A percentile compares a stretch with the other conserved stretches of the same genome.
Conservation (phyloP, 2,797 vertebrate species). For the Chrosomus eos region DNA sequence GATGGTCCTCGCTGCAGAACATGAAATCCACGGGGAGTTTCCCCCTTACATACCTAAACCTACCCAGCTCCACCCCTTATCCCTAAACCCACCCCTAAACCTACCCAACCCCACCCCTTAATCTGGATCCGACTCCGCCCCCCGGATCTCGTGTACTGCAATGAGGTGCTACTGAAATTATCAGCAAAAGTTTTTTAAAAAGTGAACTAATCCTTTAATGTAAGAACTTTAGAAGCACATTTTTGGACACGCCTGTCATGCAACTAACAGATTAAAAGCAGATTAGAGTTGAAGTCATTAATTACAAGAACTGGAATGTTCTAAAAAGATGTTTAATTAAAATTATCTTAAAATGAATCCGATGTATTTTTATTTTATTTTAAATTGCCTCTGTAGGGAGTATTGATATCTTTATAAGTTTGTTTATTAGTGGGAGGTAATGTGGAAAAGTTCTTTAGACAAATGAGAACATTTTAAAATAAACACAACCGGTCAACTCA, state of each 20-base stretch:
- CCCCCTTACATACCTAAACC: too few relatives aligned
- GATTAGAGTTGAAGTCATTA: constrained; percentile 10
- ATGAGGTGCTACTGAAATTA: too few relatives aligned
- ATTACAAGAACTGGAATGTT: not conserved
- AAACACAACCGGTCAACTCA: not conserved
- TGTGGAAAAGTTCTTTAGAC: not conserved
- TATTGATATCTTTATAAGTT: not conserved
- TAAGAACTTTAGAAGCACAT: constrained; percentile 31
- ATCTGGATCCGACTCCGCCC: too few relatives aligned
- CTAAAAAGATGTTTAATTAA: constrained; percentile 12
- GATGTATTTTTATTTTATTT: too few relatives aligned
- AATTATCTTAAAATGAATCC: constrained; percentile 10
- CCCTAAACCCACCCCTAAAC: too few relatives aligned
- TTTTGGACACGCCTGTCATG: constrained; percentile 9
- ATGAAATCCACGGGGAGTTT: too few relatives aligned
- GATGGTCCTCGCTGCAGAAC: too few relatives aligned
- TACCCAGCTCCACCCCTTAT: too few relatives aligned
- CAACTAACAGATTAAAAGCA: constrained; percentile 28
- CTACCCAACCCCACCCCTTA: too few relatives aligned
- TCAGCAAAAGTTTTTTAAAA: too few relatives aligned
- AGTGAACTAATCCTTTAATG: too few relatives aligned
- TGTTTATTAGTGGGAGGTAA: not conserved
- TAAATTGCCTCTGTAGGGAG: not conserved
- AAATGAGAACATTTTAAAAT: not conserved
- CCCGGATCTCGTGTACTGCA: too few relatives aligned